Percentiles rank a stretch among this genome's conserved stretches.
Conservation (phyloP, 2,888 invertebrate species). For the Isoperla grammatica region DNA sequence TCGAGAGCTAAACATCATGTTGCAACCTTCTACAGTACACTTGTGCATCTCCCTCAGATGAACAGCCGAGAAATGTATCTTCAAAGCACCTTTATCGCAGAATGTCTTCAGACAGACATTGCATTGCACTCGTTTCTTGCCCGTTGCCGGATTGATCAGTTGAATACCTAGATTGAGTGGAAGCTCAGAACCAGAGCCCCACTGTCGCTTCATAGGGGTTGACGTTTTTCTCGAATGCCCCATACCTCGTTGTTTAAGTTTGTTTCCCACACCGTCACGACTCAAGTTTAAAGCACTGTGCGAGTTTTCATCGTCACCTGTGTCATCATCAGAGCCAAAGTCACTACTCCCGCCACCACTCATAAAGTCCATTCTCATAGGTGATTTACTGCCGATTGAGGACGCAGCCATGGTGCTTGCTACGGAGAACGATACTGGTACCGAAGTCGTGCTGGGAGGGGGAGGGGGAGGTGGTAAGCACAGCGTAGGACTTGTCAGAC, state of each 20-base stretch:
- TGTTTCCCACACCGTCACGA: conserved; percentile 45
- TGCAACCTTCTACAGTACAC: conserved; percentile 97
- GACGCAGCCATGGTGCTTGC: conserved; percentile 13
- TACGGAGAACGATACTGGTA: conserved; percentile 10
- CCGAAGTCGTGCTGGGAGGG: conserved; percentile 38
- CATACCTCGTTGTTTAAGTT: conserved; percentile 30
- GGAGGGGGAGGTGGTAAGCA: conserved; percentile 56
- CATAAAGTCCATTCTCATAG: conserved; percentile 40
- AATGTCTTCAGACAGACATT: conserved; percentile 98
- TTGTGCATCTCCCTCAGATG: conserved; percentile 99
- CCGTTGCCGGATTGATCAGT: conserved; percentile 87
- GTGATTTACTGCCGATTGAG: conserved; percentile 34
- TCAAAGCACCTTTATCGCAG: conserved; percentile 98
- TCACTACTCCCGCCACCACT: conserved; percentile 47
- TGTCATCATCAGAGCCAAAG: conserved; percentile 54
- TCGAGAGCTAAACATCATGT: conserved; percentile 98
- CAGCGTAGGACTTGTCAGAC: conserved; percentile 53
- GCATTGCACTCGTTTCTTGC: conserved; percentile 96
- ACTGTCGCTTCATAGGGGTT: conserved; percentile 72
- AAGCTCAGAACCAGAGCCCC: conserved; percentile 65
- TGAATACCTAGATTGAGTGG: conserved; percentile 82
- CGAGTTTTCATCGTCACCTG: conserved; percentile 55
- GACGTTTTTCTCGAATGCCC: conserved; percentile 44
- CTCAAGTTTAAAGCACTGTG: conserved; percentile 61
- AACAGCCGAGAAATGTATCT: conserved; percentile 98